phyloP scores from a whole-genome alignment of 2,797 vertebrate species.

The Poeciliopsis presidionis region DNA sequence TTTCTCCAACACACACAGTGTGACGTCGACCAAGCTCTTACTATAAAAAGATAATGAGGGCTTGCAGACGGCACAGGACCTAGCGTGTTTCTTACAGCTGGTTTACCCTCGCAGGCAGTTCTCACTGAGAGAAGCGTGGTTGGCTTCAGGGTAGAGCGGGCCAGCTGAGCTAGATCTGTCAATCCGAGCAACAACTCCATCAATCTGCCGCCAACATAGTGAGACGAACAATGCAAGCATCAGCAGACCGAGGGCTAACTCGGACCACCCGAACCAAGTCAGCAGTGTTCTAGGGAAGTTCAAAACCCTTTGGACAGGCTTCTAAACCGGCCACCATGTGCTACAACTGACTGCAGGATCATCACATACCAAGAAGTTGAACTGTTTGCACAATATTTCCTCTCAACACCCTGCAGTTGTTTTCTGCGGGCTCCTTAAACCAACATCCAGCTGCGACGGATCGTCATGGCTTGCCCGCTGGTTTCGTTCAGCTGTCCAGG shows the following conservation, averaged over 20 bases:
- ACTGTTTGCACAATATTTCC: background rate
- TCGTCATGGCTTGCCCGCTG: background rate
- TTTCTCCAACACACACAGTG: background rate
- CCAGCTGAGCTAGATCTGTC: conserved; percentile 60
- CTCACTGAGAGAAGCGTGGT: conserved; percentile 11
- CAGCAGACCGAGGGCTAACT: conserved; percentile 20
- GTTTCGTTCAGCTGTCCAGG: background rate
- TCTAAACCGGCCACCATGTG: background rate
- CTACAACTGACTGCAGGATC: background rate
- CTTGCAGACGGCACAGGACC: conserved; percentile 34
- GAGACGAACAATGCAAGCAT: conserved; percentile 36
- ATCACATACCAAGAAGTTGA: background rate
- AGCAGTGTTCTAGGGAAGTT: background rate
- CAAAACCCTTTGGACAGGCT: background rate
- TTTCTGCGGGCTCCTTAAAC: background rate
- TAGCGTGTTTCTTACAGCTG: conserved; percentile 29
- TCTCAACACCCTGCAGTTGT: background rate
- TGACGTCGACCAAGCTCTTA: background rate
- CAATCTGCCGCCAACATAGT: conserved; percentile 47
- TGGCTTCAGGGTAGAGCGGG: conserved; percentile 36
- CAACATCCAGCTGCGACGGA: background rate
- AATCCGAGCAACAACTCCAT: conserved; percentile 53
- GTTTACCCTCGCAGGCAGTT: conserved; percentile 30
- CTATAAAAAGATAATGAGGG: background rate
- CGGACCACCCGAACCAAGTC: conserved; percentile 19